Percentiles rank a stretch among this genome's conserved stretches.
Conservation (phyloP, 2,113 vertebrate genomes). For the Calcarius ornatus region DNA sequence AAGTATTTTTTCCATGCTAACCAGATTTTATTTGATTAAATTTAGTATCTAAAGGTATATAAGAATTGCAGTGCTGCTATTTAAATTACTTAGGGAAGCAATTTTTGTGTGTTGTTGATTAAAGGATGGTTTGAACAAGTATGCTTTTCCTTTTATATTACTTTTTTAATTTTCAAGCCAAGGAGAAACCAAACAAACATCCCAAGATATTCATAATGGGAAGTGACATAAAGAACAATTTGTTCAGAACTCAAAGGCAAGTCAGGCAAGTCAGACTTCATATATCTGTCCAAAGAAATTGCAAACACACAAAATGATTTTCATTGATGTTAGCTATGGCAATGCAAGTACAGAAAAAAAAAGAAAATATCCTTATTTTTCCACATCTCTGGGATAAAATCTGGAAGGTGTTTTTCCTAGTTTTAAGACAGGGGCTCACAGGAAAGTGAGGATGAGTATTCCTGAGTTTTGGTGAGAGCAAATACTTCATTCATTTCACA, state of each 20-base stretch:
- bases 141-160: not conserved
- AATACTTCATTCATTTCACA: not conserved
- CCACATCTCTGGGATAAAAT: not conserved
- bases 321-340: not conserved
- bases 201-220: not conserved
- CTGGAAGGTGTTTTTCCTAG: not conserved
- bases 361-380: not conserved
- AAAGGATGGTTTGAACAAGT: slow-evolving; percentile 8
- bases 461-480: not conserved
- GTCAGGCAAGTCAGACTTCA: not conserved
- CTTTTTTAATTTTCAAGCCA: not conserved
- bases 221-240: not conserved
- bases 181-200: not conserved
- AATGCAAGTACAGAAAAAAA: not conserved
- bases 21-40: not conserved
- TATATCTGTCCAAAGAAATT: not conserved
- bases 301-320: not conserved
- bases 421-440: not conserved
- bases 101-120: not conserved
- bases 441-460: not conserved
- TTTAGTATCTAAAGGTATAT: not conserved
- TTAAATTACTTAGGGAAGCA: not conserved
- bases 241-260: slow-evolving; percentile 17
- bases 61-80: not conserved
- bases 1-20: not conserved